Evolutionary conservation across 2,113 vertebrate genomes (phyloP).

Genomic region (Cranoglanis bouderius): DNA sequence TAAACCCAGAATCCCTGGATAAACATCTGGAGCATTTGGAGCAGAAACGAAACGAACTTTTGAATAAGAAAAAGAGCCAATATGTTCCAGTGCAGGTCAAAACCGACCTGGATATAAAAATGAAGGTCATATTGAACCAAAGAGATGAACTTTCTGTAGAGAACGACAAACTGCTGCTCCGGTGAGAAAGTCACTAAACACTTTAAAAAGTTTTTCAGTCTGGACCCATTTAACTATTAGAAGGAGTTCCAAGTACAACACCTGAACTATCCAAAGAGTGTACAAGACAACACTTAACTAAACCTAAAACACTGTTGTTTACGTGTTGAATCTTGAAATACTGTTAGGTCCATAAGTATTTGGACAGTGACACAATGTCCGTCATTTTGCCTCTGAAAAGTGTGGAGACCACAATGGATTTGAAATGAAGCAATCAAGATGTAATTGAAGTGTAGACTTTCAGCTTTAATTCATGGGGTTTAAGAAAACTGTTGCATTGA

Average conservation of each 20-base stretch:
- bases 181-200: conserved; percentile 64
- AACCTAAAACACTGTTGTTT: not conserved
- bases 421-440: no score
- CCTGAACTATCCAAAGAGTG: not conserved
- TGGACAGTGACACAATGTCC: no score
- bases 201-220: not conserved
- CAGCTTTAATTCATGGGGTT: no score
- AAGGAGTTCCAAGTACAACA: not conserved
- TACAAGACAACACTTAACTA: not conserved
- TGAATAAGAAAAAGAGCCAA: conserved; percentile 59
- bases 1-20: conserved; percentile 66
- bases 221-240: no score
- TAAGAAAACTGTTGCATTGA: no score
- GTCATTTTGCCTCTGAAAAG: no score
- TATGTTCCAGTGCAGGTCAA: conserved; percentile 69
- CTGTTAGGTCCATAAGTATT: no score
- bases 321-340: no score
- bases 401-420: no score
- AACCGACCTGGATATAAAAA: conserved; percentile 64
- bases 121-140: conserved; percentile 57
- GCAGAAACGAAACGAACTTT: conserved; percentile 58
- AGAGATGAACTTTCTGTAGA: conserved; percentile 62
- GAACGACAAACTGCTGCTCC: conserved; percentile 64
- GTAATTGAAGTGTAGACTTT: no score
- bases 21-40: conserved; percentile 65